phyloP scores from a whole-genome alignment of 2,797 vertebrate genomes.

The Sebastes paucispinis region DNA sequence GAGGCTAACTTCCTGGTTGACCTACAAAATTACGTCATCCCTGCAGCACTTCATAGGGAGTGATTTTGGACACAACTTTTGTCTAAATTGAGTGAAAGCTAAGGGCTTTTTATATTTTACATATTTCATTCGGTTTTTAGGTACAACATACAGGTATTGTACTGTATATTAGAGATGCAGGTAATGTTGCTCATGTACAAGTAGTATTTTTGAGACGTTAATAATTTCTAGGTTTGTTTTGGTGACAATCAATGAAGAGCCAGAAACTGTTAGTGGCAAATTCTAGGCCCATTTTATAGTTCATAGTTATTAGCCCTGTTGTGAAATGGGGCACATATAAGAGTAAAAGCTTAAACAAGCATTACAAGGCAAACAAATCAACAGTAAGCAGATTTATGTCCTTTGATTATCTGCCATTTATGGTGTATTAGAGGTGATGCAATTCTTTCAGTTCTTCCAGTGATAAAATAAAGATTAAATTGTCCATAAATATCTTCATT shows the following conservation, averaged over 20 bases:
- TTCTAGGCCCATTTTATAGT: neutral
- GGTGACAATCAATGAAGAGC: neutral
- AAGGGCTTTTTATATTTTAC: neutral
- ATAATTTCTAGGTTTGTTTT: neutral
- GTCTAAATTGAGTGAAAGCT: neutral
- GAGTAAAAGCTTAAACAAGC: neutral
- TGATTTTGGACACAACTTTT: neutral
- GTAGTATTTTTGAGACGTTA: neutral
- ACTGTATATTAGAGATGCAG: neutral
- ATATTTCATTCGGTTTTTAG: neutral
- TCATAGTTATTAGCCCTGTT: neutral
- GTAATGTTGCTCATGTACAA: neutral
- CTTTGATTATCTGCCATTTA: neutral
- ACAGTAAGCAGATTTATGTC: neutral
- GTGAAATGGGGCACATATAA: neutral
- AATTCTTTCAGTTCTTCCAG: neutral
- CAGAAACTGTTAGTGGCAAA: neutral
- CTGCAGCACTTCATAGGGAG: neutral
- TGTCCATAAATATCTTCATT: neutral
- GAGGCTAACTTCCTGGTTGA: too few species aligned
- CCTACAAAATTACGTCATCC: too few species aligned
- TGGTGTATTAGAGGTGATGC: neutral
- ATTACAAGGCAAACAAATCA: neutral
- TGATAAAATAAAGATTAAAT: constrained; percentile 12
- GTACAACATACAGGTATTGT: too few species aligned